Evolutionary conservation across 2,797 vertebrate species (phyloP).

Genomic region (Acipenser ruthenus): DNA sequence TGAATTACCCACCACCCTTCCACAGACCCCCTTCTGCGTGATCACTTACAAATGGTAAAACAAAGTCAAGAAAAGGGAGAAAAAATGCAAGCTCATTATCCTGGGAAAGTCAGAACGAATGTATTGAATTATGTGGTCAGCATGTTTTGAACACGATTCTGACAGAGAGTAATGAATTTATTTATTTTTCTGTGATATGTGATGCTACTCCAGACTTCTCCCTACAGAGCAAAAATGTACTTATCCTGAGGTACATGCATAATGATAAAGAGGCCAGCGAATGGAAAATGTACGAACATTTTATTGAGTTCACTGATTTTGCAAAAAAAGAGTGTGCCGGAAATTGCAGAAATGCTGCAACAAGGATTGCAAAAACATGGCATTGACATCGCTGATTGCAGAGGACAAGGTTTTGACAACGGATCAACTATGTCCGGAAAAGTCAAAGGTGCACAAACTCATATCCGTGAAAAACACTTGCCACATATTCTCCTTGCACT

Average conservation of each 20-base stretch:
- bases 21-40: not conserved
- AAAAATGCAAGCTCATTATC: constrained; percentile 7
- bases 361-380: constrained; percentile 7
- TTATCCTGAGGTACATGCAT: not conserved
- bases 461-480: not conserved
- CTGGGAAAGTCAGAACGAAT: constrained; percentile 4
- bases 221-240: constrained; percentile 12
- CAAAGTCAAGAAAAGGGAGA: not conserved
- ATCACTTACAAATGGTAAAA: not conserved
- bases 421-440: not conserved
- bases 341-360: constrained; percentile 4
- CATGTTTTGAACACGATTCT: constrained; percentile 4
- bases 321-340: not conserved
- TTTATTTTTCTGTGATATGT: constrained; percentile 13
- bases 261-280: not conserved
- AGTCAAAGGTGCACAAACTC: not conserved
- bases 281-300: constrained; percentile 8
- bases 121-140: constrained; percentile 10
- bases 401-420: not conserved
- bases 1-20: too few species aligned
- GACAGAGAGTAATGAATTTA: not conserved
- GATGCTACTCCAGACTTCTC: constrained; percentile 4
- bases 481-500: not conserved
- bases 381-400: constrained; percentile 14
- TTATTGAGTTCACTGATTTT: constrained; percentile 5